These are phyloP conservation scores for Montipora sp. DNA, from an alignment of 64 coral and sea anemone genomes.

Conservation along the genomic window DNA sequence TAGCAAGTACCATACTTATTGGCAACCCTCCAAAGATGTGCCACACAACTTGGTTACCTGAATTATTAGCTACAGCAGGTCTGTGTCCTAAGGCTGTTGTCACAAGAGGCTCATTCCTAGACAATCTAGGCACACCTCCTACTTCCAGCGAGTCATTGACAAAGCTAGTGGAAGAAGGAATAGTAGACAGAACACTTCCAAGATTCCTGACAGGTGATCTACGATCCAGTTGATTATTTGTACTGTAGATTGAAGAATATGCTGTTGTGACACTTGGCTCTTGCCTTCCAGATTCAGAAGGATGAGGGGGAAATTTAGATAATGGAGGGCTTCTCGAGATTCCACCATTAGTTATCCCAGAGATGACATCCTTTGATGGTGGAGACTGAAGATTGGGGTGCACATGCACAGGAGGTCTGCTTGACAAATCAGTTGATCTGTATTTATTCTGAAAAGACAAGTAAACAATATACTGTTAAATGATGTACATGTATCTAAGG, in stretches of 20 bases:
- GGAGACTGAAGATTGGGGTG: neutral
- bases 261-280: neutral
- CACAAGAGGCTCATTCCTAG: neutral
- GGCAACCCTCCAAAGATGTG: too few species aligned
- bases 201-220: neutral
- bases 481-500: too few species aligned
- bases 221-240: neutral
- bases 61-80: conserved; percentile 60
- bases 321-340: neutral
- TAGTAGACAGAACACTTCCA: conserved; percentile 20
- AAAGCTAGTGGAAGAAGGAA: conserved; percentile 61
- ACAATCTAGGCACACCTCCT: conserved; percentile 8
- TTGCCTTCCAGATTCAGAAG: neutral
- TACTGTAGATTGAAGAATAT: conserved; percentile 26
- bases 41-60: conserved; percentile 7
- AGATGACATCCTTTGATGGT: conserved; percentile 15
- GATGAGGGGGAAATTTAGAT: neutral
- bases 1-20: too few species aligned
- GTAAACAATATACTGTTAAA: neutral
- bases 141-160: conserved; percentile 89
- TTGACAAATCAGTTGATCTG: neutral
- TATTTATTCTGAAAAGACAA: neutral
- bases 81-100: conserved; percentile 37
- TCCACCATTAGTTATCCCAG: neutral
- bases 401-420: conserved; percentile 6